Percentiles rank a stretch among this genome's conserved stretches.
These are phyloP conservation scores for Gallinago stenura DNA, from an alignment of 2,797 vertebrate genomes.

Conservation along the genomic window DNA sequence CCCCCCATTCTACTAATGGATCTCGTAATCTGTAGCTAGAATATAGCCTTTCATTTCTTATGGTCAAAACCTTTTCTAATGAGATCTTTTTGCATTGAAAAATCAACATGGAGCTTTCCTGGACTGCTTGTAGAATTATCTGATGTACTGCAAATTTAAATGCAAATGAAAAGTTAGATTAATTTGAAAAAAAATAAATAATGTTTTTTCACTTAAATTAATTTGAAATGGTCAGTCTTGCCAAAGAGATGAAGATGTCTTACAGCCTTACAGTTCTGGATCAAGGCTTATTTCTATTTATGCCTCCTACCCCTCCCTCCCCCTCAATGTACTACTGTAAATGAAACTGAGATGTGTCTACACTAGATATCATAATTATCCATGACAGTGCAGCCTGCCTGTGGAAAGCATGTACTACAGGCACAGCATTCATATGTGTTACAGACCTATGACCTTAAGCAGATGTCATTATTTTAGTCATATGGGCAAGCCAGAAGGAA, in stretches of 20 bases:
- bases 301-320: too few relatives aligned
- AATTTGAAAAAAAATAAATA: neutral
- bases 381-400: conserved; percentile 4
- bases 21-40: neutral
- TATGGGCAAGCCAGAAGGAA: conserved; percentile 41
- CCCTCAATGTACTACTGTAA: neutral
- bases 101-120: neutral
- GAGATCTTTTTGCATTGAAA: neutral
- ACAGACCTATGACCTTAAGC: conserved; percentile 52
- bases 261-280: neutral
- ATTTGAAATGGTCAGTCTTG: neutral
- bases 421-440: neutral
- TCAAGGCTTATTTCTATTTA: neutral
- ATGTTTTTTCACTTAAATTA: neutral
- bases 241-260: neutral
- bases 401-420: neutral
- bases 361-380: conserved; percentile 11
- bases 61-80: neutral
- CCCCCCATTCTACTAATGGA: neutral
- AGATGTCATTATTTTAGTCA: conserved; percentile 44
- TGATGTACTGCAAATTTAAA: neutral
- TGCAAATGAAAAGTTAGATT: neutral
- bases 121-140: neutral
- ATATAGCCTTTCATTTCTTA: conserved; percentile 24
- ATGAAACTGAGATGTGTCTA: neutral